Conservation (phyloP, 2,113 vertebrate species). For the Dipodomys merriami region DNA sequence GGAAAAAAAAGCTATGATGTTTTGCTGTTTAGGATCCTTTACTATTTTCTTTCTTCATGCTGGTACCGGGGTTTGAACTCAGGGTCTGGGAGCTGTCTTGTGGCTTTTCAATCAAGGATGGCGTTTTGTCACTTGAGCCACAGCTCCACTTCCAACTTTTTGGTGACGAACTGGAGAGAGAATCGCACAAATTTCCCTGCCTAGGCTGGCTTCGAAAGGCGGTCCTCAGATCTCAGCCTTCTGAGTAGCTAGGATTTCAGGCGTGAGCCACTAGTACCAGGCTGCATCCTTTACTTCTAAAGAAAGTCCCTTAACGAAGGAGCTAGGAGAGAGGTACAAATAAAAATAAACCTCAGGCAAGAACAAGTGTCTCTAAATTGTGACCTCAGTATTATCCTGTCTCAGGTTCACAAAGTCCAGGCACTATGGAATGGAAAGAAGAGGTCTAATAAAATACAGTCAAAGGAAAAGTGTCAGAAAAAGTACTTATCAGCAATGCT, state of each 20-base stretch:
- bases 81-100: not conserved
- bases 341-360: not conserved
- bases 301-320: not conserved
- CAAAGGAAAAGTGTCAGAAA: not conserved
- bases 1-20: not conserved
- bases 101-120: not conserved
- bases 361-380: not conserved
- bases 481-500: not conserved
- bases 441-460: not conserved
- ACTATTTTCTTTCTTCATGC: not conserved
- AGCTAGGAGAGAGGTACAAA: not conserved
- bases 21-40: not conserved
- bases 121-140: no score
- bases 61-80: no score
- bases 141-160: no score
- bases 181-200: no score
- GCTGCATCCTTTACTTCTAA: constrained; percentile 7
- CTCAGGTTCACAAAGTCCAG: not conserved
- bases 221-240: no score
- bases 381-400: not conserved
- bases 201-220: no score
- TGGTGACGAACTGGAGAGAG: no score
- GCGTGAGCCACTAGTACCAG: not conserved
- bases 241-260: no score
- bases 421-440: not conserved